A percentile compares a stretch with the other conserved stretches of the same genome.
phyloP scores from a whole-genome alignment of 1,140 invertebrate species.

The Dryas iulia region DNA sequence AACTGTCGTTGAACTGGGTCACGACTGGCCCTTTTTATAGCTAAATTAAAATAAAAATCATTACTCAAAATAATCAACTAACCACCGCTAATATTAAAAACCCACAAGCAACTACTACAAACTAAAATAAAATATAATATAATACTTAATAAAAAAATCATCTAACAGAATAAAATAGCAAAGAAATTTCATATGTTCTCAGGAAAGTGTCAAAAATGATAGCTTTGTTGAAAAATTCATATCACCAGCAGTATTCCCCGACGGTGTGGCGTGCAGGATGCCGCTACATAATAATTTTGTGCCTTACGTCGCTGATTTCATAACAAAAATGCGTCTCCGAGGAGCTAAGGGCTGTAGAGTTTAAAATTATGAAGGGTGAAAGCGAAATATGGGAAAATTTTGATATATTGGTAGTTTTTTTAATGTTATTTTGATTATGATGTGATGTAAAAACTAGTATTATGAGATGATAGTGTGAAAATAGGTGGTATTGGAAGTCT shows the following conservation, averaged over 20 bases:
- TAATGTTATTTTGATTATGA: no score
- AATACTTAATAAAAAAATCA: no score
- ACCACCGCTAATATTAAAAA: no score
- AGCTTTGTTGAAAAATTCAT: not conserved
- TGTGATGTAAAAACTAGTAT: no score
- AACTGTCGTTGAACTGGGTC: no score
- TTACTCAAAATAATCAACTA: no score
- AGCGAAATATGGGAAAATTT: not conserved
- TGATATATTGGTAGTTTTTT: not conserved
- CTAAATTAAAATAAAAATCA: no score
- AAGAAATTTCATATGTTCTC: not conserved
- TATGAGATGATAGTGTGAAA: no score
- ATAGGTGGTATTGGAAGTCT: no score
- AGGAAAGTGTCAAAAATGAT: not conserved
- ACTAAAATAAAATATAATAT: no score
- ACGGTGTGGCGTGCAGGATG: not conserved
- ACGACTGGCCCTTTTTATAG: no score
- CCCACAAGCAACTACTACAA: no score
- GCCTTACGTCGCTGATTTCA: not conserved
- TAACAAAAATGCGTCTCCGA: not conserved
- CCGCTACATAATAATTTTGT: slow-evolving; percentile 3
- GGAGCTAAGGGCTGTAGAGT: not conserved
- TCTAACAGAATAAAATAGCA: not conserved
- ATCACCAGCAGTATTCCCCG: not conserved
- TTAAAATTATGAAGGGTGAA: not conserved